These are phyloP conservation scores for Eudemis profundana DNA, from an alignment of 2,888 invertebrate genomes.

Conservation along the genomic window DNA sequence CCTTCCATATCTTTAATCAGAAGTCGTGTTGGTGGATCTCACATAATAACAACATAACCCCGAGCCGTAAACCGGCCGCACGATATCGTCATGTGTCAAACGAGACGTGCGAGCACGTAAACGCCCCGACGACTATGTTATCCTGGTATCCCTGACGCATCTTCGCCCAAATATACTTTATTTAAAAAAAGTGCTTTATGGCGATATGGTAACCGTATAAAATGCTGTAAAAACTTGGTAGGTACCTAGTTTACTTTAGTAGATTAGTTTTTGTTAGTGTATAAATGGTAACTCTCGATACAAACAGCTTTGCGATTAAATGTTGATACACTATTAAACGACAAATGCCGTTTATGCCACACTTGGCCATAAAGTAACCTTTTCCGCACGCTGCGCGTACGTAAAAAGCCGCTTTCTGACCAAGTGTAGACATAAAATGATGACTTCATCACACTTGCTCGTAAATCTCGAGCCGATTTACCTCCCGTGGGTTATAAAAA, in stretches of 20 bases:
- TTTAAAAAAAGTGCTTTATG: constrained; percentile 3
- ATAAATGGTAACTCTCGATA: neutral
- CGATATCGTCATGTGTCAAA: constrained; percentile 19
- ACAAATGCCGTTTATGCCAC: too few species aligned
- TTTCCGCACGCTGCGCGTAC: too few species aligned
- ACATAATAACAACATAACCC: neutral
- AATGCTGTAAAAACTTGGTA: neutral
- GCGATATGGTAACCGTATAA: constrained; percentile 1
- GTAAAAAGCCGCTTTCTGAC: too few species aligned
- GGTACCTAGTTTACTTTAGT: neutral
- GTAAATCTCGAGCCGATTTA: too few species aligned
- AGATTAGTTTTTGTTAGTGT: neutral
- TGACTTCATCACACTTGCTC: too few species aligned
- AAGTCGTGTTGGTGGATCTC: neutral
- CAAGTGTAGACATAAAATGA: too few species aligned
- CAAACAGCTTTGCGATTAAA: too few species aligned
- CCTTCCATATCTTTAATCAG: constrained; percentile 14
- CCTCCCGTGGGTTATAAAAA: too few species aligned
- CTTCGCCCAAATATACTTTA: constrained; percentile 19
- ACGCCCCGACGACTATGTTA: constrained; percentile 11
- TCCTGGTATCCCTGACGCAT: constrained; percentile 12
- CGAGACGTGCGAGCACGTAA: constrained; percentile 18
- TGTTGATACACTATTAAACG: too few species aligned
- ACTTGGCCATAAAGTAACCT: too few species aligned
- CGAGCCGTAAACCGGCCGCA: neutral